Percentiles rank a stretch among this genome's conserved stretches.
Conservation (phyloP, 2,113 vertebrate species). For the Pampusana beccarii region DNA sequence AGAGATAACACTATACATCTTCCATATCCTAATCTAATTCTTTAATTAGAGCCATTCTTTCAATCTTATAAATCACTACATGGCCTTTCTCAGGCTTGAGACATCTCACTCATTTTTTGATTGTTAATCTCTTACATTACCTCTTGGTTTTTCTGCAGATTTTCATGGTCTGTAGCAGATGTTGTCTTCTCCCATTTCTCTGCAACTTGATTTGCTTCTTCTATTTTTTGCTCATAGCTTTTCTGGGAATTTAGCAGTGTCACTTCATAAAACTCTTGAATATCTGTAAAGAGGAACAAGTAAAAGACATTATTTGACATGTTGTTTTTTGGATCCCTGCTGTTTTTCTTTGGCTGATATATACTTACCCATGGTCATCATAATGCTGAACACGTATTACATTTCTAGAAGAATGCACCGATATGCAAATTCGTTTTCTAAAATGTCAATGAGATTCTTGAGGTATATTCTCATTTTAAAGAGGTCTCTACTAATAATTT, state of each 20-base stretch:
- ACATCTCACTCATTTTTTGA: neutral
- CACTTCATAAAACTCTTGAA: conserved; percentile 96
- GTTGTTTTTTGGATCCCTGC: neutral
- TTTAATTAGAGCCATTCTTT: neutral
- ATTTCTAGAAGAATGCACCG: neutral
- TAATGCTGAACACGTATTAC: neutral
- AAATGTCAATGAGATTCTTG: neutral
- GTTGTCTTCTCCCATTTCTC: conserved; percentile 87
- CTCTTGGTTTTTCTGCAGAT: conserved; percentile 67
- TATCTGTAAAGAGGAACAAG: conserved; percentile 81
- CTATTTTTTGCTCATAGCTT: conserved; percentile 89
- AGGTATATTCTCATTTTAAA: too few relatives aligned
- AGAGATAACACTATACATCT: neutral
- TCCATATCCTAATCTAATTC: neutral
- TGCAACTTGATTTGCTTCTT: conserved; percentile 88
- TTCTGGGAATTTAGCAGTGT: conserved; percentile 91
- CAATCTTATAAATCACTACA: neutral
- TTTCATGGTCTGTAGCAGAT: conserved; percentile 64
- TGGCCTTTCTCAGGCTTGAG: neutral
- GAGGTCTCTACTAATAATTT: neutral
- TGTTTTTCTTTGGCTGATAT: neutral
- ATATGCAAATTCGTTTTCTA: neutral
- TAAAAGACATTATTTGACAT: neutral
- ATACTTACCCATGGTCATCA: neutral
- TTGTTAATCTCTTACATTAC: conserved; percentile 59